These are phyloP conservation scores for Leptosomus discolor DNA, from an alignment of 2,113 vertebrate species.

Conservation along the genomic window DNA sequence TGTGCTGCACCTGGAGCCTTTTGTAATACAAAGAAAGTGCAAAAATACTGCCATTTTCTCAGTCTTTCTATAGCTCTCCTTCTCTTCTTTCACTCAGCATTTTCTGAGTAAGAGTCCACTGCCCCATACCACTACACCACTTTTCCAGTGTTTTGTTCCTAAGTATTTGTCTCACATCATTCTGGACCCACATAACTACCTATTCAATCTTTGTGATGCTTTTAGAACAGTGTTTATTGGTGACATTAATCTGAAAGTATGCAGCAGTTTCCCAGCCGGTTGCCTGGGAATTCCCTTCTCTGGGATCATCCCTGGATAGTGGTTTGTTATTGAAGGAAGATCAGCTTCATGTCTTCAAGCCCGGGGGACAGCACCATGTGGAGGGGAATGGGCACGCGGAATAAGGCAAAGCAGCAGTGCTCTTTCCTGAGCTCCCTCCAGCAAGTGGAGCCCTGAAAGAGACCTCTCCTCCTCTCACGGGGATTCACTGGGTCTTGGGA, in stretches of 20 bases:
- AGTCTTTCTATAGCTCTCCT: accelerated
- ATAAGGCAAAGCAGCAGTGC: neutral
- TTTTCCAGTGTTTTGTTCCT: neutral
- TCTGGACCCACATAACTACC: neutral
- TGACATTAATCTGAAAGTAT: neutral
- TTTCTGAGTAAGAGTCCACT: neutral
- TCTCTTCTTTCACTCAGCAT: neutral
- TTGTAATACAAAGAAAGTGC: neutral
- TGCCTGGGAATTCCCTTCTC: neutral
- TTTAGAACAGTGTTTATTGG: neutral
- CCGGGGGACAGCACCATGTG: neutral
- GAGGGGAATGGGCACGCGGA: neutral
- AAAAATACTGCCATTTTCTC: neutral
- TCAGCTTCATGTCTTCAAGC: neutral
- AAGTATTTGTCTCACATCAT: neutral
- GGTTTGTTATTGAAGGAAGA: neutral
- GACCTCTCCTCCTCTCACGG: neutral
- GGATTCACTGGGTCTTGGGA: neutral
- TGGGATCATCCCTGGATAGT: neutral
- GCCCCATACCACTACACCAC: accelerated
- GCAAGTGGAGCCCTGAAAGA: neutral
- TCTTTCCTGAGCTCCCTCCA: neutral
- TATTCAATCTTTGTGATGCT: neutral
- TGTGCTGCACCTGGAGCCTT: neutral
- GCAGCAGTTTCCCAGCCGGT: neutral